Evolutionary conservation across 2,888 invertebrate genomes (phyloP).

Genomic region (Euzetes globulus): DNA sequence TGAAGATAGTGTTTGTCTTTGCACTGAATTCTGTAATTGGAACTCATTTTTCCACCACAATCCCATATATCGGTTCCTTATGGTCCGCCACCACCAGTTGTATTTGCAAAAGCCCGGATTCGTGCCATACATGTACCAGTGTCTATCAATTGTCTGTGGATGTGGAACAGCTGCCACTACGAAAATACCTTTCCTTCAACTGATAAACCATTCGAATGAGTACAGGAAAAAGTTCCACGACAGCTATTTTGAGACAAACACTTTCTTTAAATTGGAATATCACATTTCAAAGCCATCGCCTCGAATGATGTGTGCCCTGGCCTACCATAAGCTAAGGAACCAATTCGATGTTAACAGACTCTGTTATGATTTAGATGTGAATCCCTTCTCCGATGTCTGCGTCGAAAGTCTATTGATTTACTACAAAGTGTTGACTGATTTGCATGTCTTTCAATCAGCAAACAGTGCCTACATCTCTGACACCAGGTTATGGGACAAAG

Average conservation of each 20-base stretch:
- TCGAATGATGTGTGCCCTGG: not conserved
- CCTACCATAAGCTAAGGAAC: not conserved
- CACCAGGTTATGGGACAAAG: not conserved
- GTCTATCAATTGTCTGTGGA: too few relatives aligned
- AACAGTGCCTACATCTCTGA: too few relatives aligned
- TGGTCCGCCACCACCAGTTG: not conserved
- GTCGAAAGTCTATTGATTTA: not conserved
- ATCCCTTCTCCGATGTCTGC: not conserved
- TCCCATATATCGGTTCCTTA: not conserved
- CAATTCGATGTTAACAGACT: not conserved
- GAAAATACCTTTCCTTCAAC: too few relatives aligned
- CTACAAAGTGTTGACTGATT: not conserved
- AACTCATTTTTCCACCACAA: not conserved
- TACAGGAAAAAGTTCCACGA: too few relatives aligned
- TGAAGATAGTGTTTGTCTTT: not conserved
- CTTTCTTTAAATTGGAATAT: too few relatives aligned
- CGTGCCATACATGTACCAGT: not conserved
- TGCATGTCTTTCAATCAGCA: not conserved
- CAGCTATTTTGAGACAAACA: too few relatives aligned
- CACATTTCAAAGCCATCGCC: too few relatives aligned
- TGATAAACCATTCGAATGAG: too few relatives aligned
- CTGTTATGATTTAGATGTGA: not conserved
- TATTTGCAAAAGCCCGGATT: not conserved
- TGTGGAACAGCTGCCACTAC: too few relatives aligned
- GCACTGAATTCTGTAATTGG: not conserved